A percentile compares a stretch with the other conserved stretches of the same genome.
Conservation (phyloP, 2,113 vertebrate genomes). For the Paracanthobrama guichenoti region DNA sequence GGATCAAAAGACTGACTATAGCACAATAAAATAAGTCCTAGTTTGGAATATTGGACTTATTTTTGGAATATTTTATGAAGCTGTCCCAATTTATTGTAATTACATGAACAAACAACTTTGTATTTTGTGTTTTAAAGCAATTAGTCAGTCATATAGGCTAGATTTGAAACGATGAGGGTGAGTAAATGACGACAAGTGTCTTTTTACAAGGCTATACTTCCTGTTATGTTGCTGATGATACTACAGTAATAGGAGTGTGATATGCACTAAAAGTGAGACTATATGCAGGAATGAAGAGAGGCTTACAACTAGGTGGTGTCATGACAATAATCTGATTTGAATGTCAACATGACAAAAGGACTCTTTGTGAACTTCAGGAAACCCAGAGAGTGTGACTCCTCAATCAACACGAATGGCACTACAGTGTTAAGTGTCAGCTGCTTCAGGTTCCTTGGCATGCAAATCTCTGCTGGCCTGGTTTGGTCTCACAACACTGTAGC, state of each 20-base stretch:
- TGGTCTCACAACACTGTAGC: neutral
- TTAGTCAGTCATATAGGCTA: no score
- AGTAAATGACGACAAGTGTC: neutral
- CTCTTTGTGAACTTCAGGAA: neutral
- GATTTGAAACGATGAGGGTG: no score
- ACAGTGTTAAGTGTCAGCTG: neutral
- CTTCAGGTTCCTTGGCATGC: conserved; percentile 13
- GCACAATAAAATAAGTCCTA: no score
- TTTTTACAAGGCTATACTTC: neutral
- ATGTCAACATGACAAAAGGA: neutral
- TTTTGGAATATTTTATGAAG: no score
- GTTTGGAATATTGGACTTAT: no score
- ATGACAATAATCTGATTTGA: conserved; percentile 15
- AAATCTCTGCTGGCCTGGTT: neutral
- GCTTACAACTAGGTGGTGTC: neutral
- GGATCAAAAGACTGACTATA: no score
- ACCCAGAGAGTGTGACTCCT: neutral
- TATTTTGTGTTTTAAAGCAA: no score
- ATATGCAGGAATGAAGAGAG: neutral
- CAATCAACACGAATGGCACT: neutral
- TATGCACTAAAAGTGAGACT: neutral
- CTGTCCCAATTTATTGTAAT: no score
- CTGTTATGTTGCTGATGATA: neutral
- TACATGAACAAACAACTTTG: no score
- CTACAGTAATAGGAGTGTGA: neutral